These are phyloP conservation scores for Germaria angustata DNA, from an alignment of 2,888 invertebrate species.

Conservation along the genomic window DNA sequence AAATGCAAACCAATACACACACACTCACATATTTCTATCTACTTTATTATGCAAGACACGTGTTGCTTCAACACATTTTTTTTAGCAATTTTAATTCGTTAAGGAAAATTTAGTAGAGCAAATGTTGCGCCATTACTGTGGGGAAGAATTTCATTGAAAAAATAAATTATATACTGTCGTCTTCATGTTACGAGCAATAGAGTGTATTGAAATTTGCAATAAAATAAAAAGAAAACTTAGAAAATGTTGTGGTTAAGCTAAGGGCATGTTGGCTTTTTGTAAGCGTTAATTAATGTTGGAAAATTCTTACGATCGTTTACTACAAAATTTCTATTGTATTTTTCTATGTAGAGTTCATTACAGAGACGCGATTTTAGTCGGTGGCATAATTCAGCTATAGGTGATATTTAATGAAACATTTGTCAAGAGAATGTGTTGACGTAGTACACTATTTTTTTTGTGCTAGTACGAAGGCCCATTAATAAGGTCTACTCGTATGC, in stretches of 20 bases:
- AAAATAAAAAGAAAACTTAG: neutral
- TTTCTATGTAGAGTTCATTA: too few species aligned
- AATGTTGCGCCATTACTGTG: neutral
- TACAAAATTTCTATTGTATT: neutral
- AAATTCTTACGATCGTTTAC: neutral
- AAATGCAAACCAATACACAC: too few species aligned
- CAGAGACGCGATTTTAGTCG: too few species aligned
- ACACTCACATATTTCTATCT: too few species aligned
- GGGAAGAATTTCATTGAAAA: neutral
- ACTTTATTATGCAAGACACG: neutral
- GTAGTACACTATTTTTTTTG: too few species aligned
- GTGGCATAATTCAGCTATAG: too few species aligned
- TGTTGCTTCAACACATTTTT: neutral
- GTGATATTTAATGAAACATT: too few species aligned
- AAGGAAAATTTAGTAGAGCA: neutral
- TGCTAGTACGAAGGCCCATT: too few species aligned
- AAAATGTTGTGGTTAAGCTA: neutral
- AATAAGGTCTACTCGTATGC: too few species aligned
- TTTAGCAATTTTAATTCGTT: conserved; percentile 1
- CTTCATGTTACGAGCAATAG: neutral
- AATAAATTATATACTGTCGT: too few species aligned
- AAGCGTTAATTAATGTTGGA: too few species aligned
- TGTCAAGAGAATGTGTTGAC: too few species aligned
- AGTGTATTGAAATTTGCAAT: neutral
- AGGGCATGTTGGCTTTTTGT: neutral